Percentiles rank a stretch among this genome's conserved stretches.
These are phyloP conservation scores for Rhinoderma darwinii DNA, from an alignment of 2,113 vertebrate species.

Conservation along the genomic window DNA sequence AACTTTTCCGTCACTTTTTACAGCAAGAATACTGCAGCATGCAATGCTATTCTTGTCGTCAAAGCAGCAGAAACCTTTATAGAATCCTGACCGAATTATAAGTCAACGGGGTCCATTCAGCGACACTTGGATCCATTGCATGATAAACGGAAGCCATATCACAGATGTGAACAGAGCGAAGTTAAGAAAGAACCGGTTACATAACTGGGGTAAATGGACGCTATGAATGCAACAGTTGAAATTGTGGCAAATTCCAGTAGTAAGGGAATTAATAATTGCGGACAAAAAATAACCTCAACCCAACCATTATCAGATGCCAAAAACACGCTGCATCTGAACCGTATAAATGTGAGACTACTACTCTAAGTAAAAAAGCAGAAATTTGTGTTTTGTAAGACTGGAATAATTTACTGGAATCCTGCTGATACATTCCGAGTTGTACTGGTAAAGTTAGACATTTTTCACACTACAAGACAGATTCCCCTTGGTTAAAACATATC, in stretches of 20 bases:
- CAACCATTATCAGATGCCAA: background rate
- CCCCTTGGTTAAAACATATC: conserved; percentile 50
- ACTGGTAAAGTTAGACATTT: background rate
- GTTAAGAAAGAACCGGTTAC: no score
- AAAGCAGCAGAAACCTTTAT: no score
- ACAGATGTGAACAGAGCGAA: no score
- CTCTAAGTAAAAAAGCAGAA: background rate
- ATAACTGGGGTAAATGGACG: background rate
- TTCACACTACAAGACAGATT: conserved; percentile 12
- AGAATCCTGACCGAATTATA: no score
- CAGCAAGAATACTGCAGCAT: no score
- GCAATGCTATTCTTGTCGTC: no score
- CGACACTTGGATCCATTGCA: no score
- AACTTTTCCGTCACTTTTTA: no score
- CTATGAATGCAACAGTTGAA: no score
- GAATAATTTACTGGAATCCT: conserved; percentile 31
- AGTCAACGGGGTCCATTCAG: no score
- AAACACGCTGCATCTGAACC: background rate
- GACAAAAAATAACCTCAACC: background rate
- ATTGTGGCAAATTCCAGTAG: background rate
- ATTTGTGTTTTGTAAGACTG: background rate
- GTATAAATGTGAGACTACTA: background rate
- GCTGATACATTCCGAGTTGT: background rate
- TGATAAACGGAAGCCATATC: no score
- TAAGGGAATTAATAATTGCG: background rate